Evolutionary conservation across 2,113 vertebrate species (phyloP).

Genomic region (Aldabrachelys gigantea): DNA sequence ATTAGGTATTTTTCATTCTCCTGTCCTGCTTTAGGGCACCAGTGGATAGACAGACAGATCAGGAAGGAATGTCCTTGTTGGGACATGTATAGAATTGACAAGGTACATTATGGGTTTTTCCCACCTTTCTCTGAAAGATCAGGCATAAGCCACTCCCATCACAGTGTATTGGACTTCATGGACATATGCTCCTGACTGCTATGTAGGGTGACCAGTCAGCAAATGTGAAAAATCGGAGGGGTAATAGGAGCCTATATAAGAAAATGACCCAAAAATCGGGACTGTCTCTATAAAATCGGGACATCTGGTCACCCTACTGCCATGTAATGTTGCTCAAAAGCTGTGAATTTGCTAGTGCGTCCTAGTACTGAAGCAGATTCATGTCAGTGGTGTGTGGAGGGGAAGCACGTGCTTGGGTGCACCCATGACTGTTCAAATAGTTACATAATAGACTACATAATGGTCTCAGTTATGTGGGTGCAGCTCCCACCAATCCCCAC

Average conservation of each 20-base stretch:
- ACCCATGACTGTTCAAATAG: slow-evolving; percentile 28
- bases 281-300: no score
- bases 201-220: no score
- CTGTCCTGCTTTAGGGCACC: not conserved
- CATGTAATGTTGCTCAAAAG: not conserved
- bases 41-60: not conserved
- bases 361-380: slow-evolving; percentile 26
- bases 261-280: no score
- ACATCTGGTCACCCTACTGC: not conserved
- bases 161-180: not conserved
- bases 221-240: no score
- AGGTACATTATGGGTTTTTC: not conserved
- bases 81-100: not conserved
- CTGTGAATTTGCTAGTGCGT: not conserved
- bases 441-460: slow-evolving; percentile 28
- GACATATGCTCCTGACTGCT: not conserved
- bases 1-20: not conserved
- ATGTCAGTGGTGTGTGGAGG: slow-evolving; percentile 36
- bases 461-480: not conserved
- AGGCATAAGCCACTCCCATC: not conserved
- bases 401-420: slow-evolving; percentile 2
- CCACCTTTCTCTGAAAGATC: not conserved
- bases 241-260: no score
- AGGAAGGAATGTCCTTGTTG: not conserved
- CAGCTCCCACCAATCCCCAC: not conserved